Conservation (phyloP, 2,113 vertebrate genomes). For the Columba livia region DNA sequence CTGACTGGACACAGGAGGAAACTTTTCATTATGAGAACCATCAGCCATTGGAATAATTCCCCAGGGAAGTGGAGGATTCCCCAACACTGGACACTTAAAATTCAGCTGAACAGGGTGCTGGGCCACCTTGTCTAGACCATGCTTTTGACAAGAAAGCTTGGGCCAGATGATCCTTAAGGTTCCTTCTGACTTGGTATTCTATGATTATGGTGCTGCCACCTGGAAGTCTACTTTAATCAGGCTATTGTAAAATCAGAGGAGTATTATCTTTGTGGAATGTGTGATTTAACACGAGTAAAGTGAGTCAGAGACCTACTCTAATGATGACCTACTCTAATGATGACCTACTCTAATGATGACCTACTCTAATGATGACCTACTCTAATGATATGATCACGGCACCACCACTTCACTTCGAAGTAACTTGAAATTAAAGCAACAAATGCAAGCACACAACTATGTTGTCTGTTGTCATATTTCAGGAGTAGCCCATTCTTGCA, state of each 20-base stretch:
- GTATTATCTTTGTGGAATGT: neutral
- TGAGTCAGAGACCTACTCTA: neutral
- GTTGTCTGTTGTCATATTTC: neutral
- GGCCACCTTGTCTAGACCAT: too few relatives aligned
- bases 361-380: neutral
- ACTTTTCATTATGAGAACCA: too few relatives aligned
- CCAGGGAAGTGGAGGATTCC: too few relatives aligned
- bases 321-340: neutral
- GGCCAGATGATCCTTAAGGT: too few relatives aligned
- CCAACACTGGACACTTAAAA: too few relatives aligned
- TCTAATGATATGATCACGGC: neutral
- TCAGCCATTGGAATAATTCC: too few relatives aligned
- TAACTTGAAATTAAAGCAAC: neutral
- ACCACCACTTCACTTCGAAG: neutral
- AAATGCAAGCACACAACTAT: neutral
- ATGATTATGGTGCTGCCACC: neutral
- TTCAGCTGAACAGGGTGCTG: too few relatives aligned
- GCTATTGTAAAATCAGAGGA: neutral
- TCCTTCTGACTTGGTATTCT: too few relatives aligned
- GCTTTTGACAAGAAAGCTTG: too few relatives aligned
- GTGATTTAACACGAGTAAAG: neutral
- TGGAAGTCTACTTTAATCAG: neutral
- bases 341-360: neutral
- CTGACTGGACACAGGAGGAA: too few relatives aligned
- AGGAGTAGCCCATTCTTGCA: neutral